phyloP scores from a whole-genome alignment of 2,888 invertebrate species.

The Graphium colonna region DNA sequence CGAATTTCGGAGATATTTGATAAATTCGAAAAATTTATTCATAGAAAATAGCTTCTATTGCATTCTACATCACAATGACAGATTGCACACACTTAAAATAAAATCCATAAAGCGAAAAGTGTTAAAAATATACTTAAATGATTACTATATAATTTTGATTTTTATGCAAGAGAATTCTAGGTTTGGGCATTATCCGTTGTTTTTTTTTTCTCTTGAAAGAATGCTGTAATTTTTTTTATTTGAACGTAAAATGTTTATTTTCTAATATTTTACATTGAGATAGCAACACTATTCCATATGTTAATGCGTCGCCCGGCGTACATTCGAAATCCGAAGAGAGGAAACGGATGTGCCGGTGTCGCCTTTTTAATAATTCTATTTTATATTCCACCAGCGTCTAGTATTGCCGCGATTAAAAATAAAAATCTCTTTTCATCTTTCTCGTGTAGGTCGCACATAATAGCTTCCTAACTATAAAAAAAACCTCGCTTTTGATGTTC shows the following conservation, averaged over 20 bases:
- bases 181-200: too few relatives aligned
- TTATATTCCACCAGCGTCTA: slow-evolving; percentile 58
- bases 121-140: too few relatives aligned
- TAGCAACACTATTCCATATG: slow-evolving; percentile 17
- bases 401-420: slow-evolving; percentile 64
- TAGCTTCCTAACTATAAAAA: slow-evolving; percentile 51
- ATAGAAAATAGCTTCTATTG: too few relatives aligned
- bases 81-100: too few relatives aligned
- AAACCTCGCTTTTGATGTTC: slow-evolving; percentile 52
- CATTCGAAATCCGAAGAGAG: slow-evolving; percentile 52
- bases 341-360: slow-evolving; percentile 72
- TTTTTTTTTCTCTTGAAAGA: too few relatives aligned
- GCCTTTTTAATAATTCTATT: slow-evolving; percentile 69
- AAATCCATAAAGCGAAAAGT: too few relatives aligned
- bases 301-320: slow-evolving; percentile 31
- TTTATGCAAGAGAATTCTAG: too few relatives aligned
- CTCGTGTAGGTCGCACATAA: slow-evolving; percentile 44
- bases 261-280: slow-evolving; percentile 1
- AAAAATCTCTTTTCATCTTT: slow-evolving; percentile 64
- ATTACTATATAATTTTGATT: too few relatives aligned
- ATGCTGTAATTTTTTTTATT: neutral
- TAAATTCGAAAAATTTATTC: too few relatives aligned
- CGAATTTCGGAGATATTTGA: too few relatives aligned
- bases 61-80: too few relatives aligned
- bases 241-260: neutral